Conservation (phyloP, 2,888 invertebrate genomes). For the Temnothorax rugatulus region DNA sequence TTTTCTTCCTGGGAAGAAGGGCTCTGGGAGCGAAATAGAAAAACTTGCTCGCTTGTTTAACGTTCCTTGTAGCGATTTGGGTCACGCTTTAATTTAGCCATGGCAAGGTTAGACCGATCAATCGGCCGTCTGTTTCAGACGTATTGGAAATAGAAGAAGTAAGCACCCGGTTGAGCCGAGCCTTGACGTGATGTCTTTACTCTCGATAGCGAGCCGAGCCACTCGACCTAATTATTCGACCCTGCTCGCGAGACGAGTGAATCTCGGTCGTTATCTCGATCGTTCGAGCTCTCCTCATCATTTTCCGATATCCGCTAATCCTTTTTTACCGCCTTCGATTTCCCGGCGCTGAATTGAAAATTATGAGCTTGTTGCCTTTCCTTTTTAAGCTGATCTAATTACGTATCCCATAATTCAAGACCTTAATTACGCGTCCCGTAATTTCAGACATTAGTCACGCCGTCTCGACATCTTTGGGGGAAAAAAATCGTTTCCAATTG, state of each 20-base stretch:
- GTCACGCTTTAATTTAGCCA: slow-evolving; percentile 71
- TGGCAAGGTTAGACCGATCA: slow-evolving; percentile 68
- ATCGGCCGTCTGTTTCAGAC: slow-evolving; percentile 72
- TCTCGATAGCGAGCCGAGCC: slow-evolving; percentile 59
- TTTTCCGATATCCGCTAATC: slow-evolving; percentile 26
- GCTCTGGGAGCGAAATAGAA: not conserved
- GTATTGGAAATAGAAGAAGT: slow-evolving; percentile 70
- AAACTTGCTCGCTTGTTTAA: slow-evolving; percentile 54
- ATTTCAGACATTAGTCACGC: not conserved
- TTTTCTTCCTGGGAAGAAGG: not conserved
- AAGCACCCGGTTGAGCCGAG: slow-evolving; percentile 59
- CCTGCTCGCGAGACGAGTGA: slow-evolving; percentile 46
- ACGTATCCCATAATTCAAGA: not conserved
- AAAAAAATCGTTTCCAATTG: not conserved
- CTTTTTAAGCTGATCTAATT: not conserved
- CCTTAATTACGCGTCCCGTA: not conserved
- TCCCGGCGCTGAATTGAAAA: slow-evolving; percentile 8
- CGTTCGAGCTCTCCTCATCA: slow-evolving; percentile 10
- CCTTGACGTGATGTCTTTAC: slow-evolving; percentile 46
- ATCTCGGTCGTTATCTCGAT: slow-evolving; percentile 56
- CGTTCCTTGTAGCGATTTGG: slow-evolving; percentile 60
- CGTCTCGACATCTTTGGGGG: not conserved
- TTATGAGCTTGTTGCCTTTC: not conserved
- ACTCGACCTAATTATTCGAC: slow-evolving; percentile 74
- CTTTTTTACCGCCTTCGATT: not conserved